Percentiles rank a stretch among this genome's conserved stretches.
Evolutionary conservation across 2,113 vertebrate species (phyloP).

Genomic region (Hydrochoerus hydrochaeris): DNA sequence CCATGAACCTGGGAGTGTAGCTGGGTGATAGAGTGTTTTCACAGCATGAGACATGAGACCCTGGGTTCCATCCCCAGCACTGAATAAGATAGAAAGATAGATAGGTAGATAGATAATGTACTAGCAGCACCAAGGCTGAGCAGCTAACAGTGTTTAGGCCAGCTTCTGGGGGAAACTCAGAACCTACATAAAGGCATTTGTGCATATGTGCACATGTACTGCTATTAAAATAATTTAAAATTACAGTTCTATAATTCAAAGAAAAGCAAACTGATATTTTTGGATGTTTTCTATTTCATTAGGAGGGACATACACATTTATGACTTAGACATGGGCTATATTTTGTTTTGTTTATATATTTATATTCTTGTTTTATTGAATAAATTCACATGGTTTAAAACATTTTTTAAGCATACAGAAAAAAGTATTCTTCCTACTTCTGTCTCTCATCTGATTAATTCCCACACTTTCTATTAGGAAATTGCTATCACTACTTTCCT

Average conservation of each 20-base stretch:
- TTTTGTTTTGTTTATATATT: background rate
- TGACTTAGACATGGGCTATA: background rate
- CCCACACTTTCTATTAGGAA: background rate
- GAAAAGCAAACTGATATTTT: conserved; percentile 31
- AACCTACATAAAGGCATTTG: background rate
- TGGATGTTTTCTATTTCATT: background rate
- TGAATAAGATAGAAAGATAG: background rate
- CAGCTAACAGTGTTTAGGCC: background rate
- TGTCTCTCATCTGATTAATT: background rate
- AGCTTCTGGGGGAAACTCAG: background rate
- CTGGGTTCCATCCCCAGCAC: background rate
- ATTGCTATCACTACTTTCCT: conserved; percentile 28
- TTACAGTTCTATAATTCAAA: conserved; percentile 32
- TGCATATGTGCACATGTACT: background rate
- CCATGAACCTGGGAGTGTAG: background rate
- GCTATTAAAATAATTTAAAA: conserved; percentile 32
- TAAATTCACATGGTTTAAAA: background rate
- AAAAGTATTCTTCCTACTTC: background rate
- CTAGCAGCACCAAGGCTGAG: background rate
- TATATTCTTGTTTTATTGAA: conserved; percentile 11
- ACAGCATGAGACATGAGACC: background rate
- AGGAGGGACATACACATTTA: background rate
- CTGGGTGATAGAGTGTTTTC: background rate
- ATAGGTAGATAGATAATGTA: background rate
- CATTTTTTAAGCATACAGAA: background rate